A percentile compares a stretch with the other conserved stretches of the same genome.
phyloP scores from a whole-genome alignment of 2,888 invertebrate species.

The Drosophila subquinaria region DNA sequence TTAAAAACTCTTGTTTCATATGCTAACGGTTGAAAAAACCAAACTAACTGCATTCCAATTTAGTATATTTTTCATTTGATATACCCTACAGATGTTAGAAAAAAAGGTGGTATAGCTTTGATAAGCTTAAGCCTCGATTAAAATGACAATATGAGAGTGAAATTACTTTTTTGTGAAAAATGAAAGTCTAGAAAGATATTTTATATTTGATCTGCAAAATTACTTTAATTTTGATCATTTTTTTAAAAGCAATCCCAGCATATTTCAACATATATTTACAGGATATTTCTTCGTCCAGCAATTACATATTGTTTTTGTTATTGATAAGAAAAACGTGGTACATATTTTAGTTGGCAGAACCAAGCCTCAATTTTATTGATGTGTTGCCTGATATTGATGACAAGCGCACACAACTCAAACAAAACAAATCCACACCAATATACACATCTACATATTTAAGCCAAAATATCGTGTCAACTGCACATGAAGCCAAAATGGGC shows the following conservation, averaged over 20 bases:
- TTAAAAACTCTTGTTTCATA: conserved; percentile 67
- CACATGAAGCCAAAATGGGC: conserved; percentile 54
- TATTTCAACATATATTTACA: neutral
- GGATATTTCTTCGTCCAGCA: neutral
- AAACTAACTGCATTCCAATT: conserved; percentile 62
- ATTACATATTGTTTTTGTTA: neutral
- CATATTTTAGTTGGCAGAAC: conserved; percentile 16
- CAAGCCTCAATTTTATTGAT: conserved; percentile 63
- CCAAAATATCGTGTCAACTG: conserved; percentile 63
- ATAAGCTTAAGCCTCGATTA: neutral
- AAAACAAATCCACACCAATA: conserved; percentile 25
- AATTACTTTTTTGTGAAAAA: neutral
- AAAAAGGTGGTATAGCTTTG: neutral
- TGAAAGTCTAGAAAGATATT: too few relatives aligned
- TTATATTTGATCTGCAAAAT: too few relatives aligned
- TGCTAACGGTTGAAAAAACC: conserved; percentile 34
- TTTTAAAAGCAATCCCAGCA: neutral
- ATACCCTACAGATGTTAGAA: neutral
- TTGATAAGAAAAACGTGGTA: conserved; percentile 39
- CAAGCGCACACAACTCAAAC: conserved; percentile 27
- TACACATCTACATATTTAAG: conserved; percentile 3
- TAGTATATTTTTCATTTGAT: conserved; percentile 12
- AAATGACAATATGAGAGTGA: neutral
- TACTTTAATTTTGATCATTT: too few relatives aligned
- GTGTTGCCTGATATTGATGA: conserved; percentile 64